phyloP scores from a whole-genome alignment of 2,888 invertebrate genomes.

The Archips crataeganus region DNA sequence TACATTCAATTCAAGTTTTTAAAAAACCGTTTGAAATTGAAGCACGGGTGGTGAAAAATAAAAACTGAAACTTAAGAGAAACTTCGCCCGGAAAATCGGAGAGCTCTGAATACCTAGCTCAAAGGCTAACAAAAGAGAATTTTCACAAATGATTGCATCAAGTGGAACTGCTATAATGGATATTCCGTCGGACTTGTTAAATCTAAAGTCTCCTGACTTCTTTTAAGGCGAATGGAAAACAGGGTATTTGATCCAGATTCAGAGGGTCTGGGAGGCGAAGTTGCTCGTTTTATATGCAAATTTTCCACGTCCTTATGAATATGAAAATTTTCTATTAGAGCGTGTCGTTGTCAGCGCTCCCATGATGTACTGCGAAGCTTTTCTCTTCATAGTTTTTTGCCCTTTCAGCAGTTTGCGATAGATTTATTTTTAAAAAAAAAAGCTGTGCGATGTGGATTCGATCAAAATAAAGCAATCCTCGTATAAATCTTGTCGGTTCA shows the following conservation, averaged over 20 bases:
- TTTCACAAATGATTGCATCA: slow-evolving; percentile 23
- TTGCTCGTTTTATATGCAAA: slow-evolving; percentile 85
- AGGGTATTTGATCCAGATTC: slow-evolving; percentile 68
- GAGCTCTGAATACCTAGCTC: slow-evolving; percentile 32
- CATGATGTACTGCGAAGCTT: slow-evolving; percentile 70
- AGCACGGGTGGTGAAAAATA: slow-evolving; percentile 10
- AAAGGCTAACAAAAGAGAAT: slow-evolving; percentile 26
- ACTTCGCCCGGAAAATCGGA: slow-evolving; percentile 1
- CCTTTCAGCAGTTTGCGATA: slow-evolving; percentile 62
- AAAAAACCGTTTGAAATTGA: slow-evolving; percentile 6
- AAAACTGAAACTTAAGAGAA: slow-evolving; percentile 16
- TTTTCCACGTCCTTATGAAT: slow-evolving; percentile 84
- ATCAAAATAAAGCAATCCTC: not conserved
- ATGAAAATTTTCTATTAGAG: slow-evolving; percentile 86
- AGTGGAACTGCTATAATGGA: slow-evolving; percentile 26
- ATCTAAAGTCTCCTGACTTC: slow-evolving; percentile 64
- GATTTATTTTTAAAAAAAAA: slow-evolving; percentile 45
- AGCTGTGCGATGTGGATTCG: slow-evolving; percentile 7
- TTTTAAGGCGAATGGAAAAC: slow-evolving; percentile 75
- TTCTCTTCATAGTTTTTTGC: slow-evolving; percentile 64
- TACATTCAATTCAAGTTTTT: not conserved
- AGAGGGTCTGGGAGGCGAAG: slow-evolving; percentile 64
- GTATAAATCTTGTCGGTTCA: slow-evolving; percentile 28
- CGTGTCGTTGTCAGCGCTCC: slow-evolving; percentile 82
- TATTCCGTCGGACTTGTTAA: slow-evolving; percentile 48